Conservation (phyloP, 2,113 vertebrate species). For the Bothrops jararaca region DNA sequence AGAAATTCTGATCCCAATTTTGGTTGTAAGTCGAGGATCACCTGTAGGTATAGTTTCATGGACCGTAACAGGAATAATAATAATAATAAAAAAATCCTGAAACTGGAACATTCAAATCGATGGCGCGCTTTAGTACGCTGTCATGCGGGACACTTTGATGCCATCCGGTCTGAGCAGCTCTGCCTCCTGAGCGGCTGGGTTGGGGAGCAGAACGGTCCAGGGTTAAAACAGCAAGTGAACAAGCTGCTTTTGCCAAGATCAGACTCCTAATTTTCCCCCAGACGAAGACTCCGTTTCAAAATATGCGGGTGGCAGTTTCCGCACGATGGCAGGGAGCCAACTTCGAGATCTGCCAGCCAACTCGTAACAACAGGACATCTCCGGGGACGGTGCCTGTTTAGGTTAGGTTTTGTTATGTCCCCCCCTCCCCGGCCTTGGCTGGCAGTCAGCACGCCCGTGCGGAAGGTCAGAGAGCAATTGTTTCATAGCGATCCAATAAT, state of each 20-base stretch:
- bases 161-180: neutral
- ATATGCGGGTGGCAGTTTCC: neutral
- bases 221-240: neutral
- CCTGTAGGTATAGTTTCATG: neutral
- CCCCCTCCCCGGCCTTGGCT: neutral
- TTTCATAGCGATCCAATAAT: neutral
- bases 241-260: neutral
- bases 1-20: neutral
- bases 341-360: neutral
- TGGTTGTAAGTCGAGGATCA: neutral
- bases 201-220: neutral
- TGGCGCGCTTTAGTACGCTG: neutral
- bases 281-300: neutral
- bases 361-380: neutral
- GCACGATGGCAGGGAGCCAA: rapidly evolving
- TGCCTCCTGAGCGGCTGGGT: neutral
- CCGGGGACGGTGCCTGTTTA: neutral
- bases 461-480: neutral
- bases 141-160: neutral
- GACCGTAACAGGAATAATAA: neutral
- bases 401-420: neutral
- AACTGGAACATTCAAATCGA: neutral
- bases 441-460: rapidly evolving
- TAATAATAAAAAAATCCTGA: neutral
- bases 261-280: neutral